These are phyloP conservation scores for Epizoanthus fatuus DNA, from an alignment of 92 coral and sea anemone genomes.

Conservation along the genomic window DNA sequence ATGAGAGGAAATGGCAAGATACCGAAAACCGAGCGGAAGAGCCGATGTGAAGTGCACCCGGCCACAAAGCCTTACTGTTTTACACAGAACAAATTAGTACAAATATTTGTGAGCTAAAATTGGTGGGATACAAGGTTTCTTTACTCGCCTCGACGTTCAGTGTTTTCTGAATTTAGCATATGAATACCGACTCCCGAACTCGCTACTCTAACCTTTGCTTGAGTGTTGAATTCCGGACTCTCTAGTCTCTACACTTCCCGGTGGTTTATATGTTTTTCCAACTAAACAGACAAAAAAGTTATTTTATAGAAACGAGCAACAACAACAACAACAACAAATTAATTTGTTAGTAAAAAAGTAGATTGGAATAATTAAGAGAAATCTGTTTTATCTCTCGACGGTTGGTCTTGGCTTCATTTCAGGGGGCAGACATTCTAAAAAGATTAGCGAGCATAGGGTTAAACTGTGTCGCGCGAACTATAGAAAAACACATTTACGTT, in stretches of 20 bases:
- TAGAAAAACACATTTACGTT: neutral
- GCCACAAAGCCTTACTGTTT: conserved; percentile 43
- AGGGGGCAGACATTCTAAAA: conserved; percentile 8
- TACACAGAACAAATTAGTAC: conserved; percentile 34
- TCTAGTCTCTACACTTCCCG: neutral
- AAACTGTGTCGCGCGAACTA: neutral
- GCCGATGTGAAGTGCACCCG: conserved; percentile 5
- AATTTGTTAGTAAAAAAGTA: neutral
- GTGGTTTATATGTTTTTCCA: neutral
- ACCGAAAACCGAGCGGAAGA: conserved; percentile 38
- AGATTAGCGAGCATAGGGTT: neutral
- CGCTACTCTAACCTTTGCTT: neutral
- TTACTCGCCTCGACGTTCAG: neutral
- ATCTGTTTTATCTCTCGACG: conserved; percentile 8
- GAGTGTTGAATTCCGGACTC: neutral
- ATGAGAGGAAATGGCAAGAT: neutral
- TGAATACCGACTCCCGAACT: neutral
- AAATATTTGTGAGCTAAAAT: conserved; percentile 45
- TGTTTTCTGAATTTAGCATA: conserved; percentile 1
- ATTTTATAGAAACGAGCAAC: neutral
- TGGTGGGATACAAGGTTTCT: conserved; percentile 16
- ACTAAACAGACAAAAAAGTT: neutral
- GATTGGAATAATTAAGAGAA: neutral
- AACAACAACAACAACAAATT: neutral
- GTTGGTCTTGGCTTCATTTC: neutral